Base-by-base conservation (phyloP, 2,888 invertebrate genomes). In the Cerceris rybyensis region DNA sequence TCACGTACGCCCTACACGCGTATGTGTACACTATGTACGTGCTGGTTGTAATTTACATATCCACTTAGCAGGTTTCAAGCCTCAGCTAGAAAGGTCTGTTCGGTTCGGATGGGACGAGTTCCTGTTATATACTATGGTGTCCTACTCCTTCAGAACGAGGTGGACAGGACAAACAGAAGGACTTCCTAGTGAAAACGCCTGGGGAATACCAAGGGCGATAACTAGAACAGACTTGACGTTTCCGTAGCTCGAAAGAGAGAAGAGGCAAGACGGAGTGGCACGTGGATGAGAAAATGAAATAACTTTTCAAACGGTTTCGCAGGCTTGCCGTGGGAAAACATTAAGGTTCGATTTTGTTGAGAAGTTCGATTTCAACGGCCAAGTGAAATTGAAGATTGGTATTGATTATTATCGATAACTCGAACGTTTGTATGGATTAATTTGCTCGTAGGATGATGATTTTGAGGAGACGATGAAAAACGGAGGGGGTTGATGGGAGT, bases 1-100 rank as follows among this genome's bases (percentile, higher is more conserved):
- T 16, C 43, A 42, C 13, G 59, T 43, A 41, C 42, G 17, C 1
- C 8, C 9, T n/a, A 11, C n/a, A 54, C 54, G 54, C 9, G 9
- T 46, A 46, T 54, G n/a, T 16, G 7, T n/a, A 28, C 28, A 4
- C 2, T 28, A 28, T 28, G 55, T 57, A 41, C 46, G 14, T 46
- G 17, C 17, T 46, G 61, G 61, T 14, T 46, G 46, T 17, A 61
- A 61, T 61, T 61, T 61, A 61, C 61, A 61, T 61, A 61, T 61
- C 49, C 61, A 61, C 61, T 61, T 61, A 61, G 46, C 16, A 17
- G 61, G 17, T 61, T 61, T 61, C 61, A 14, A 61, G 17, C 7
- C 7, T 6, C 17, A n/a, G 16, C 16, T 11, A 8, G 6, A 11
- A 14, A 7, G 61, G 43, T 46, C 17, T 16, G 13, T 13, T 14